Percentiles rank a stretch among this genome's conserved stretches.
These are phyloP conservation scores for Agrypnia vestita DNA, from an alignment of 1,140 invertebrate species.

Conservation along the genomic window DNA sequence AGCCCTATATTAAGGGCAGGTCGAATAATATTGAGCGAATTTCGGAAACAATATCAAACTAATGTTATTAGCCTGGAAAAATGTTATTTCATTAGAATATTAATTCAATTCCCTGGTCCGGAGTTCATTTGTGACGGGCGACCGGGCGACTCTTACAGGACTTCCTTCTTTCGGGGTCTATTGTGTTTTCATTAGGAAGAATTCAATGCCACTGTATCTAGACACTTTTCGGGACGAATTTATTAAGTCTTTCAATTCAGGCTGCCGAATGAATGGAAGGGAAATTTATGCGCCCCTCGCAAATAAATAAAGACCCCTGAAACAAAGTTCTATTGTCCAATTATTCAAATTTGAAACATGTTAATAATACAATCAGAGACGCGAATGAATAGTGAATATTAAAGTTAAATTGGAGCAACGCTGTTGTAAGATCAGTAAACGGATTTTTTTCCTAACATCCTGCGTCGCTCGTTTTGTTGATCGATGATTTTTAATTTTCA, in stretches of 20 bases:
- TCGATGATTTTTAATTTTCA: no score
- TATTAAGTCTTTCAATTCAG: slow-evolving; percentile 21
- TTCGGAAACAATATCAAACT: slow-evolving; percentile 26
- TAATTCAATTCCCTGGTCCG: background rate
- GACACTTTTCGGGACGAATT: background rate
- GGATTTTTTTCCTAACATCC: no score
- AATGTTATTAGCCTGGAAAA: background rate
- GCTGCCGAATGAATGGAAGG: background rate
- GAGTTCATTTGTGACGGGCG: background rate
- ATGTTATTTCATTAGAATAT: slow-evolving; percentile 14
- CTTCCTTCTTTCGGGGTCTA: background rate
- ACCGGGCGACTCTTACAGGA: background rate
- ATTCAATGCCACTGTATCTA: slow-evolving; percentile 5
- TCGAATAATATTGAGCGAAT: slow-evolving; percentile 2
- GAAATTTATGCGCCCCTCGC: slow-evolving; percentile 1
- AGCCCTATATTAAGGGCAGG: background rate
- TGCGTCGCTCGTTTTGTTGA: no score
- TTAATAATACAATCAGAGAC: no score
- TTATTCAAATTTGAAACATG: background rate
- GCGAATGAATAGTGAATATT: no score
- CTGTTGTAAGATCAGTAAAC: no score
- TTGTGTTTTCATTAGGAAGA: slow-evolving; percentile 12
- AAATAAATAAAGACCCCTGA: slow-evolving; percentile 3
- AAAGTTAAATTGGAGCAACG: no score
- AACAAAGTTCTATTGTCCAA: slow-evolving; percentile 20